Evolutionary conservation across 2,797 vertebrate species (phyloP).

Genomic region (Lacerta bilineata): DNA sequence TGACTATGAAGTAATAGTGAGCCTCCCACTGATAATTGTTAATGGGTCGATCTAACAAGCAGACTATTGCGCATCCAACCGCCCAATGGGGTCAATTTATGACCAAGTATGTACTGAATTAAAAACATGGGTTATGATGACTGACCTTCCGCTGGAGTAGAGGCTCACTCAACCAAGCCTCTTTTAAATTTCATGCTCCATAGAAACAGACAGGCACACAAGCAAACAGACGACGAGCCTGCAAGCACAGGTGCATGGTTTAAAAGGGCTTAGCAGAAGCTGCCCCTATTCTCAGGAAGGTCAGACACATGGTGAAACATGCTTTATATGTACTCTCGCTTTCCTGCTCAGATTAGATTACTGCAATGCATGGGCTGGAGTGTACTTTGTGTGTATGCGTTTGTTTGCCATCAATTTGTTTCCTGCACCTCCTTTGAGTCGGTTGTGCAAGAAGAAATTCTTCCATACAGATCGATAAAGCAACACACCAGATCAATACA

Average conservation of each 20-base stretch:
- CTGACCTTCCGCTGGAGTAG: neutral
- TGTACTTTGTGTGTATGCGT: too few relatives aligned
- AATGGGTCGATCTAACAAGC: too few relatives aligned
- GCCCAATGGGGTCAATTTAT: too few relatives aligned
- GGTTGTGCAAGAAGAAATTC: too few relatives aligned
- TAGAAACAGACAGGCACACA: neutral
- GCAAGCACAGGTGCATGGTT: neutral
- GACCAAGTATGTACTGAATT: neutral
- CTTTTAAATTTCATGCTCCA: neutral
- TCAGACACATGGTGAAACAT: neutral
- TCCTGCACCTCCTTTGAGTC: too few relatives aligned
- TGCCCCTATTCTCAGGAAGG: too few relatives aligned
- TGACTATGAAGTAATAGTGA: neutral
- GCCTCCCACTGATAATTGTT: neutral
- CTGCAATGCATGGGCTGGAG: neutral
- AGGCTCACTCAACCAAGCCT: neutral
- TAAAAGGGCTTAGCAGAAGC: neutral
- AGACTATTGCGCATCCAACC: too few relatives aligned
- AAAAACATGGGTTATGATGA: neutral
- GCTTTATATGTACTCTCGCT: too few relatives aligned
- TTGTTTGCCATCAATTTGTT: too few relatives aligned
- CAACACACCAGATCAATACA: too few relatives aligned
- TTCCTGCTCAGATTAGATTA: neutral
- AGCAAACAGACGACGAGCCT: neutral
- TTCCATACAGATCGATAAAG: too few relatives aligned